These are phyloP conservation scores for Sander lucioperca DNA, from an alignment of 2,113 vertebrate genomes.

Conservation along the genomic window DNA sequence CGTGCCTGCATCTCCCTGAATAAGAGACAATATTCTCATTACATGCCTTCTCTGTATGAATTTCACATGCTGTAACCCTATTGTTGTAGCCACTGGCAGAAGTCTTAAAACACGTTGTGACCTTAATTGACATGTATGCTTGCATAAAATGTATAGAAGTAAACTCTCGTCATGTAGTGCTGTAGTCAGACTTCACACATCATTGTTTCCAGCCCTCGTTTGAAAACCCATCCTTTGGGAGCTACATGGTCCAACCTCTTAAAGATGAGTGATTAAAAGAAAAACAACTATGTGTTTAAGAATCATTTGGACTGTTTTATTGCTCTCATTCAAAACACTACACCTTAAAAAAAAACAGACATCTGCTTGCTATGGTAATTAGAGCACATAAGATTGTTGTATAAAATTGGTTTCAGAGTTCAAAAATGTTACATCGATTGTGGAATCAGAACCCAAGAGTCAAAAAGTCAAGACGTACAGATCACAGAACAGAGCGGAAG, in stretches of 20 bases:
- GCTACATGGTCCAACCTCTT: neutral
- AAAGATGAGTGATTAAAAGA: neutral
- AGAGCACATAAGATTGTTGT: slow-evolving; percentile 50
- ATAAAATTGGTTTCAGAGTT: slow-evolving; percentile 65
- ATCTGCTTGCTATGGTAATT: slow-evolving; percentile 34
- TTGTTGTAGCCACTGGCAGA: neutral
- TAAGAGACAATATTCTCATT: too few relatives aligned
- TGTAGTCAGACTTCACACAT: neutral
- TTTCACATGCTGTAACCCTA: too few relatives aligned
- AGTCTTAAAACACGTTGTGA: neutral
- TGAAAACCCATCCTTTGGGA: neutral
- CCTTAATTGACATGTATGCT: too few relatives aligned
- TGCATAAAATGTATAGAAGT: neutral
- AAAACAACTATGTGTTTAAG: slow-evolving; percentile 14
- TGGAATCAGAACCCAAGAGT: slow-evolving; percentile 46
- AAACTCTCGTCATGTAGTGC: neutral
- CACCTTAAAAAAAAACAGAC: slow-evolving; percentile 27
- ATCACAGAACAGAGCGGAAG: slow-evolving; percentile 58
- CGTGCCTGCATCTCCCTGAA: neutral
- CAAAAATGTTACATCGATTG: slow-evolving; percentile 35
- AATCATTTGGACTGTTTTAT: slow-evolving; percentile 70
- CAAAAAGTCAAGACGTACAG: slow-evolving; percentile 55
- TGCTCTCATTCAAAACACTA: slow-evolving; percentile 59
- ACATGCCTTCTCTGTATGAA: too few relatives aligned
- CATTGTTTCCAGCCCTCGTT: neutral